phyloP scores from a whole-genome alignment of 2,888 invertebrate species.

The Amphipyra berbera region DNA sequence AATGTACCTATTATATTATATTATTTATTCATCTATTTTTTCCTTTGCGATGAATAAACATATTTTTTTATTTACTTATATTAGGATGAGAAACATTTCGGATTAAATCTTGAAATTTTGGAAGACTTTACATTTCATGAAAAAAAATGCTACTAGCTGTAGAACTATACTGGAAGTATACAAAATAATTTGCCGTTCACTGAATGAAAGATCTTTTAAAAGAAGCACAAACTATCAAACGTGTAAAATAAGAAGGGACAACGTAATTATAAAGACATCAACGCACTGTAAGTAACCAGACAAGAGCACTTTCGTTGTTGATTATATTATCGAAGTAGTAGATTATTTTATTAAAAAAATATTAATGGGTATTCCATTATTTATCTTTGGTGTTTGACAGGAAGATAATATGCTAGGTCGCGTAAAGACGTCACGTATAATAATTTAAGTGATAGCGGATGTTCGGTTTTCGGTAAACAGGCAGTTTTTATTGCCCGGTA shows the following conservation, averaged over 20 bases:
- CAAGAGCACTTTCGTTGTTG: neutral
- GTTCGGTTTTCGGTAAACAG: conserved; percentile 4
- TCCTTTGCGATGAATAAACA: neutral
- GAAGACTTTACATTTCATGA: too few species aligned
- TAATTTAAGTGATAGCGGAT: conserved; percentile 12
- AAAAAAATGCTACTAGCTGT: too few species aligned
- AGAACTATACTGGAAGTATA: too few species aligned
- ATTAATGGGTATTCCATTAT: too few species aligned
- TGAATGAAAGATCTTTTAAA: too few species aligned
- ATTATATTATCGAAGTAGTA: neutral
- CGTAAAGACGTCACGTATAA: conserved; percentile 15
- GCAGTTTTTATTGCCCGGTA: conserved; percentile 25
- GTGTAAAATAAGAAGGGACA: conserved; percentile 1
- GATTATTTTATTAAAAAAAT: neutral
- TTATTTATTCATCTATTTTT: conserved; percentile 9
- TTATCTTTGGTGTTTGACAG: too few species aligned
- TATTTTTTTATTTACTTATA: neutral
- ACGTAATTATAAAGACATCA: conserved; percentile 56
- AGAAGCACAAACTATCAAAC: too few species aligned
- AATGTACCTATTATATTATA: neutral
- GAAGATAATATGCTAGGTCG: neutral
- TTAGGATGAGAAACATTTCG: neutral
- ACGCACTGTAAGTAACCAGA: conserved; percentile 37
- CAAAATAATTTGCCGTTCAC: too few species aligned
- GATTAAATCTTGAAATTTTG: too few species aligned